Conservation (phyloP, 2,797 vertebrate species). For the Coregonus ussuriensis region DNA sequence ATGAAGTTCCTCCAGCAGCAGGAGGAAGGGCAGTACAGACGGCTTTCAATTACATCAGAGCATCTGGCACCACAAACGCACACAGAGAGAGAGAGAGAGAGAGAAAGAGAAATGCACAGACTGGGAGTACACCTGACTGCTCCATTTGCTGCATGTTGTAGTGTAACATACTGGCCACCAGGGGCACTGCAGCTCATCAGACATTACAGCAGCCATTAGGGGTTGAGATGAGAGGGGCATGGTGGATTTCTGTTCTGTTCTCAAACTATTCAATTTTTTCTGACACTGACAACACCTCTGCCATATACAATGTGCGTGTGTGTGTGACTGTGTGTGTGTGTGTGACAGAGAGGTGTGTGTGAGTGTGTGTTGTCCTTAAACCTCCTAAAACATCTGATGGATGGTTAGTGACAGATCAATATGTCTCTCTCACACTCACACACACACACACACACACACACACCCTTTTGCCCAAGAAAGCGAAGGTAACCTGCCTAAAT, state of each 20-base stretch:
- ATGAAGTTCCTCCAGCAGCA: background rate
- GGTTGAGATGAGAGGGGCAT: background rate
- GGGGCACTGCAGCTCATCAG: background rate
- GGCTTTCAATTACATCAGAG: background rate
- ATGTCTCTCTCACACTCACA: background rate
- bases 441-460: no score
- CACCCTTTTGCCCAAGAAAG: no score
- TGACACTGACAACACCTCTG: background rate
- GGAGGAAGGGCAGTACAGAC: background rate
- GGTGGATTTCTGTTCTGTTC: background rate
- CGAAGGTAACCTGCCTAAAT: no score
- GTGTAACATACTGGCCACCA: background rate
- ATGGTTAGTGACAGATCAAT: slow-evolving; percentile 1
- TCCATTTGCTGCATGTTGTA: background rate
- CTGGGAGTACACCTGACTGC: background rate
- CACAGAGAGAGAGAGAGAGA: slow-evolving; percentile 17
- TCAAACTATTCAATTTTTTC: background rate
- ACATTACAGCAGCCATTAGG: background rate
- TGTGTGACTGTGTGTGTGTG: slow-evolving; percentile 8
- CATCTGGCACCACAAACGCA: slow-evolving; percentile 36
- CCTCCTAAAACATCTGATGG: background rate
- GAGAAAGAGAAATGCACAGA: background rate
- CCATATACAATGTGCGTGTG: background rate
- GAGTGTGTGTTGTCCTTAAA: slow-evolving; percentile 2
- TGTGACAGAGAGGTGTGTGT: background rate